Evolutionary conservation across 2,113 vertebrate species (phyloP), one percentile per base, ranked within the genome.

Genomic region (Camelus bactrianus): DNA sequence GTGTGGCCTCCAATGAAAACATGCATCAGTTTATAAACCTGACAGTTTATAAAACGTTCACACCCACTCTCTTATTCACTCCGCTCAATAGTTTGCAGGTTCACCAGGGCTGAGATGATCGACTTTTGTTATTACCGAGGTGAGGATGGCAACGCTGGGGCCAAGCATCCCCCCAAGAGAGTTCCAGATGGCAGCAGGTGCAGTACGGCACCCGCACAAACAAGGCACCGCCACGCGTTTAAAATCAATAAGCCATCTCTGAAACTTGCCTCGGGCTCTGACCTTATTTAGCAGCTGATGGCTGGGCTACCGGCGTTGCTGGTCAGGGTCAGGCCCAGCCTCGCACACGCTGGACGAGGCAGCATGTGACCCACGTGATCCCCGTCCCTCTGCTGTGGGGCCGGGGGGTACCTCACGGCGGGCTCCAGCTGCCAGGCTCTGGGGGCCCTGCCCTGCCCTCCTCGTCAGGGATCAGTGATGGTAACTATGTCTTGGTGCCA

Each of bases 221-320:
- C 56, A 17, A 11, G 1, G 77, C 84, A 42, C 35, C 77, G 64
- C 93, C 48, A 11, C 0, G 0, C 30, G 52, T 42, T 26, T 11
- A 67, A 79, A 96, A 91, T 91, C 89, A 56, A 73, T 69, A 70
- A 93, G 42, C 70, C 73, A 62, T 93, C 84, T 95, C 91, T 26
- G 93, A 70, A 8, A 46, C 48, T 52, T n/a, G 64, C 60, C 80
- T 6, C 15, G 28, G 90, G 91, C 75, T 13, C 12, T 16, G 56
- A 73, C 64, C 93, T 92, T 32, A 42, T 28, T 70, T 28, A 58
- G 70, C 73, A 56, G 83, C 19, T 4, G 38, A 24, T 11, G 65
- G n/a, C 88, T 19, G 1, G 0, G 11, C 0, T 9, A 30, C 9
- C 3, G 1, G 58, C 3, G 0, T 0, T 4, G 32, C 58, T 6